phyloP scores from a whole-genome alignment of 2,888 invertebrate species.

The Reticulitermes lucifugus region DNA sequence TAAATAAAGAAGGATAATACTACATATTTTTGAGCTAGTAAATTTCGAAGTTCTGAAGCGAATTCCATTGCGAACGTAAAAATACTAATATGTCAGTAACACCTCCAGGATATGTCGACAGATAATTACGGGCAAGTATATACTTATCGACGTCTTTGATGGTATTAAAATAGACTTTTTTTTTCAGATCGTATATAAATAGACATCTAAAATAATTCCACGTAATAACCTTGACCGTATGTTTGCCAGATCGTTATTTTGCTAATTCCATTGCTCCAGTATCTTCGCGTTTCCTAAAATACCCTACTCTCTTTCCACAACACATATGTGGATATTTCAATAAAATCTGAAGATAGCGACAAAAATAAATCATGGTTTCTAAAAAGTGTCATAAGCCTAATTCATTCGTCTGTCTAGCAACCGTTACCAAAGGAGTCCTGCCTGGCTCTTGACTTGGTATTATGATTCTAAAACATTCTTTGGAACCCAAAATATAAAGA shows the following conservation, averaged over 20 bases:
- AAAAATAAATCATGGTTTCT: not conserved
- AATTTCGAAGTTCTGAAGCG: too few species aligned
- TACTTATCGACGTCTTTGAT: not conserved
- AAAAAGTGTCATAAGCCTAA: not conserved
- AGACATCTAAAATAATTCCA: not conserved
- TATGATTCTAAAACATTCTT: not conserved
- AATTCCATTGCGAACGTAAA: too few species aligned
- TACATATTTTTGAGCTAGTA: too few species aligned
- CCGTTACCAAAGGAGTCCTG: not conserved
- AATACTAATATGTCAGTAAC: too few species aligned
- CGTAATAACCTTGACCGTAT: slow-evolving; percentile 3
- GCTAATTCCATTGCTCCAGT: not conserved
- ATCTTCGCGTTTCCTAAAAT: not conserved
- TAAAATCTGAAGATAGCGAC: not conserved
- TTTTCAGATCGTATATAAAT: not conserved
- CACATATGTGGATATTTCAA: not conserved
- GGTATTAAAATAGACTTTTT: not conserved
- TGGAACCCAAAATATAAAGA: not conserved
- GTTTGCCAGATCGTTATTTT: not conserved
- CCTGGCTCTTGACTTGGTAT: not conserved
- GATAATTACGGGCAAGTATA: too few species aligned
- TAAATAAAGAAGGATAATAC: too few species aligned
- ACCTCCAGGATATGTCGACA: too few species aligned
- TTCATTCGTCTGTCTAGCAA: not conserved
- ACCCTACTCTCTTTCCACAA: not conserved